Evolutionary conservation across 2,888 invertebrate genomes (phyloP).

Genomic region (Lordiphosa fenestrarum): DNA sequence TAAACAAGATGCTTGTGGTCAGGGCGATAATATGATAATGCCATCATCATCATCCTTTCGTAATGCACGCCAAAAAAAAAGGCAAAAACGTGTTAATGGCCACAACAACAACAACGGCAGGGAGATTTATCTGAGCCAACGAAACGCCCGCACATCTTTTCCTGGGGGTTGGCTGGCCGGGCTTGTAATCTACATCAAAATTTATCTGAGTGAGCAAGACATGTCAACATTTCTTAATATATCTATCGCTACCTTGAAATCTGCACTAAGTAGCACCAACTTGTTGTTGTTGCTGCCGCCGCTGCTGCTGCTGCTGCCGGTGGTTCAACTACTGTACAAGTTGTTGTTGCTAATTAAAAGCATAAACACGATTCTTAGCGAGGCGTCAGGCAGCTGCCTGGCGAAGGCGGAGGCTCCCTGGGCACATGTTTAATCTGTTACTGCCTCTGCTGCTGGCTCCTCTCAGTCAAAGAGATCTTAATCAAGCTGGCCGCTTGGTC

Average conservation of each 20-base stretch:
- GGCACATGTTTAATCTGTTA: constrained; percentile 60
- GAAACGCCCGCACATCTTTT: constrained; percentile 45
- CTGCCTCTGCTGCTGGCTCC: constrained; percentile 23
- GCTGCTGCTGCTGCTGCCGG: constrained; percentile 14
- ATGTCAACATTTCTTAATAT: constrained; percentile 75
- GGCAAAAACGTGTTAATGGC: constrained; percentile 65
- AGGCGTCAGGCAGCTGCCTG: constrained; percentile 50
- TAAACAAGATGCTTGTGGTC: constrained; percentile 53
- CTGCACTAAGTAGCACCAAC: constrained; percentile 67
- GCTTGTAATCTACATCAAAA: constrained; percentile 67
- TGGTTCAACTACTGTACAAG: constrained; percentile 65
- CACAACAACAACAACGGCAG: constrained; percentile 7
- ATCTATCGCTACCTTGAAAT: constrained; percentile 72
- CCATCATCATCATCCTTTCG: constrained; percentile 42
- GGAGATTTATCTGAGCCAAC: constrained; percentile 37
- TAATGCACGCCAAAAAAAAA: constrained; percentile 38
- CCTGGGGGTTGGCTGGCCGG: too few species aligned
- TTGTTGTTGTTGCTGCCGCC: constrained; percentile 19
- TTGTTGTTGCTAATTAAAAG: constrained; percentile 76
- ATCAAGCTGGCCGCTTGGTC: constrained; percentile 51
- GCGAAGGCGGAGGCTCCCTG: constrained; percentile 25
- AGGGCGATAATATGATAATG: constrained; percentile 63
- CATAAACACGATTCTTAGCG: constrained; percentile 75
- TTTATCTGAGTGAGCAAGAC: constrained; percentile 71
- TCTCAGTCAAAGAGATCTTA: constrained; percentile 63